Base-by-base conservation (phyloP, 1,140 invertebrate species). In the Kradibia gibbosae region DNA sequence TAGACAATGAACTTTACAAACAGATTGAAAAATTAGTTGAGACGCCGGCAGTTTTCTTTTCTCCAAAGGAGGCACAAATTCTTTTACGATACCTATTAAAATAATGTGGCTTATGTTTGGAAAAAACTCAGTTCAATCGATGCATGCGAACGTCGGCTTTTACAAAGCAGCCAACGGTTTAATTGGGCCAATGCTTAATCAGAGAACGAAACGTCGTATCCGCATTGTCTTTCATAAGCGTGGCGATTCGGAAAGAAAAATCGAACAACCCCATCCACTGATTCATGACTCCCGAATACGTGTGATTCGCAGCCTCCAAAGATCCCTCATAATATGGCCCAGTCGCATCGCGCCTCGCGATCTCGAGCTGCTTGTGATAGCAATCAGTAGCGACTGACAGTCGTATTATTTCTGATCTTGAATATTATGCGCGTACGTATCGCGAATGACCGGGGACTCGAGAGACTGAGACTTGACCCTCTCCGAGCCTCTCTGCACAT, bases 371-470 rank as follows among this genome's bases (percentile, higher is more conserved):
- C 72, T 81, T 82, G 78, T 78, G 83, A 82, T 82, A n/a, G 84
- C 82, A 85, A 83, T 82, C 74, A 74, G 74, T 48, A 77, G 73
- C n/a, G 80, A 81, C 65, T 82, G 84, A 85, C 82, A 75, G 80
- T 83, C 81, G 75, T 77, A 83, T 85, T 85, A 85, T 79, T 78
- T 78, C 45, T 71, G 76, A 76, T 79, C 80, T 80, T 55, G 70
- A 62, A 65, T 67, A 76, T 65, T 28, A 48, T 71, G 50, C 55
- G 45, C 62, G 71, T 67, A 39, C 75, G 62, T 45, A 48, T 72
- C 53, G 36, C 75, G 71, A 70, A 67, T 34, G 45, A n/a, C 48
- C 72, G 73, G 55, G 36, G 20, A 42, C 17, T 36, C 62, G 53
- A 75, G 73, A 81, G 60, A 53, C 5, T 53, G 50, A 53, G 15